Base-by-base conservation (phyloP, 2,113 vertebrate genomes). In the Myanophis thanlyinensis region DNA sequence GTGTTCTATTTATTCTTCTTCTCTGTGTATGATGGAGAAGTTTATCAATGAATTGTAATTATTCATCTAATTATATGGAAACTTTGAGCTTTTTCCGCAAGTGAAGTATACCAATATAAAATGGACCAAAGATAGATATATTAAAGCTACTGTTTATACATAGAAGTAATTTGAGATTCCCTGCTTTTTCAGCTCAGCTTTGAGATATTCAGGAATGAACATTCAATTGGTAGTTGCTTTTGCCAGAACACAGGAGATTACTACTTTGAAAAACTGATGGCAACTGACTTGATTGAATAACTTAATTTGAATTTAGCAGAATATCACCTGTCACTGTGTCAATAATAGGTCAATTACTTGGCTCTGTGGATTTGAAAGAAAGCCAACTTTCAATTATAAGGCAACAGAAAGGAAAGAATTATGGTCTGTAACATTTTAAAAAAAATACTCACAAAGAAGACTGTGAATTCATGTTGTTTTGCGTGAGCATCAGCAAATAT, bases 161-260 rank as follows among this genome's bases (percentile, higher is more conserved):
- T 15, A 67, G 89, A 59, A 91, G 44, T 89, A 93, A 92, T 67
- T 49, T 91, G 93, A 92, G 86, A 80, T 87, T 46, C n/a, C 51
- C 67, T 91, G 49, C 22, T 80, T 90, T 92, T 51, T 86, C 46
- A 92, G 54, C 12, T 52, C 80, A 92, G 13, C 54, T 86, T 85
- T 91, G 9, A 90, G 80, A 91, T 89, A 47, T 92, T 92, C 80
- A 87, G 49, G 92, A 93, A 87, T 44, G 89, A 25, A 91, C 87
- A 53, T 90, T 48, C 52, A 88, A 13, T 90, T 91, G 85, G 88
- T 85, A 85, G 35, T 92, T 90, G 22, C 51, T 40, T 48, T 92
- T 91, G 49, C 67, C 89, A 87, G 89, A 54, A 91, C 47, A 86
- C 84, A 53, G 86, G 91, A 49, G 48, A 87, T 62, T 90, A 73